phyloP scores from a whole-genome alignment of 2,888 invertebrate species.

The Orthonychiurus folsomi region DNA sequence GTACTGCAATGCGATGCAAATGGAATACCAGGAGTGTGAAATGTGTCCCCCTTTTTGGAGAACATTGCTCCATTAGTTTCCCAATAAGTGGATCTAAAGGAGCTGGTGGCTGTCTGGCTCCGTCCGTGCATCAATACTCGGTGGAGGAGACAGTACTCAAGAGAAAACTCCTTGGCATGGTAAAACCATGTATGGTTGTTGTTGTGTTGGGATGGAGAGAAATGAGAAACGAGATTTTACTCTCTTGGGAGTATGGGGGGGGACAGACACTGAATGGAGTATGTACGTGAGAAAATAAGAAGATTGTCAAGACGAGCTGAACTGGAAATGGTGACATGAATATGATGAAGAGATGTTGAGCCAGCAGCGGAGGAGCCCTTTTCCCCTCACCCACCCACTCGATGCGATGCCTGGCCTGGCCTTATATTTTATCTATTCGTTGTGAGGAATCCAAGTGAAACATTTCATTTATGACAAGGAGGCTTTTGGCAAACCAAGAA shows the following conservation, averaged over 20 bases:
- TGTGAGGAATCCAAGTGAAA: not conserved
- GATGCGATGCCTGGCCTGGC: too few species aligned
- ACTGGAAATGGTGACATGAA: not conserved
- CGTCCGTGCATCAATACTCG: not conserved
- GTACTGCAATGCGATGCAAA: not conserved
- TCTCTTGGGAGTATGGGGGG: not conserved
- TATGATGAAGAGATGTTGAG: not conserved
- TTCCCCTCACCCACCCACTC: too few species aligned
- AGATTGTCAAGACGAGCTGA: not conserved
- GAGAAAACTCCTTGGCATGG: not conserved
- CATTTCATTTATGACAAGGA: constrained; percentile 1
- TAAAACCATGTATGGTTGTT: not conserved
- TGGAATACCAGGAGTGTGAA: not conserved
- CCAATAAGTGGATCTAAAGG: too few species aligned
- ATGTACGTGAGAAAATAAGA: not conserved
- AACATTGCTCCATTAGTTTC: not conserved
- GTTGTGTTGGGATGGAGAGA: not conserved
- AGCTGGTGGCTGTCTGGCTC: too few species aligned
- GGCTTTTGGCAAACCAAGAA: not conserved
- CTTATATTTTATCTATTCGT: not conserved
- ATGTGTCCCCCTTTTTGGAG: not conserved
- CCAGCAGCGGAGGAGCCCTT: not conserved
- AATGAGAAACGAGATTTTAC: not conserved
- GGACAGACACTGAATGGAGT: not conserved
- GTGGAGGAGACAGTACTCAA: not conserved